Conservation (phyloP, 2,888 invertebrate genomes). For the Teleogryllus oceanicus region DNA sequence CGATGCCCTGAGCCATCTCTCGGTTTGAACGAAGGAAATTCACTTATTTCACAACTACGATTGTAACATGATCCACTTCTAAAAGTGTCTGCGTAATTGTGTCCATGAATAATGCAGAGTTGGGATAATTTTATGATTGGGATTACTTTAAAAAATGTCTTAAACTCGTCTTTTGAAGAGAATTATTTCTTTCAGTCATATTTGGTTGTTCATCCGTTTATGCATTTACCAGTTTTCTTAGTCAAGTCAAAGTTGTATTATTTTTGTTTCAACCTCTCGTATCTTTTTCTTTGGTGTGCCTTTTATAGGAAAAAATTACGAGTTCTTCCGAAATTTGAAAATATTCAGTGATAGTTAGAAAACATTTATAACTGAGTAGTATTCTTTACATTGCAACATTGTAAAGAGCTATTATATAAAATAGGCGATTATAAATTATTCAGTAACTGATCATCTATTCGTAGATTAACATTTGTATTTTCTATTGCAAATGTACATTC, state of each 20-base stretch:
- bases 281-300: not conserved
- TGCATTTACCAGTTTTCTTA: not conserved
- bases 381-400: not conserved
- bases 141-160: not conserved
- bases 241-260: not conserved
- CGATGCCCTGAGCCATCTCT: too few species aligned
- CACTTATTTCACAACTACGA: not conserved
- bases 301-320: too few species aligned
- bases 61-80: not conserved
- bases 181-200: not conserved
- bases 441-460: not conserved
- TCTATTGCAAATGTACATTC: not conserved
- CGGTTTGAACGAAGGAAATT: not conserved
- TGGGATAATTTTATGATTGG: not conserved
- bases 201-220: not conserved
- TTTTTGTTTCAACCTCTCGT: not conserved
- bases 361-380: not conserved
- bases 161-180: not conserved
- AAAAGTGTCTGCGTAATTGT: not conserved
- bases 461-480: not conserved
- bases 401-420: not conserved
- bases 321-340: too few species aligned
- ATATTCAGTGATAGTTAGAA: not conserved
- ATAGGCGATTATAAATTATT: not conserved
- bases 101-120: not conserved